Conservation (phyloP, 1,140 invertebrate genomes). For the Bathynomus jamesi region DNA sequence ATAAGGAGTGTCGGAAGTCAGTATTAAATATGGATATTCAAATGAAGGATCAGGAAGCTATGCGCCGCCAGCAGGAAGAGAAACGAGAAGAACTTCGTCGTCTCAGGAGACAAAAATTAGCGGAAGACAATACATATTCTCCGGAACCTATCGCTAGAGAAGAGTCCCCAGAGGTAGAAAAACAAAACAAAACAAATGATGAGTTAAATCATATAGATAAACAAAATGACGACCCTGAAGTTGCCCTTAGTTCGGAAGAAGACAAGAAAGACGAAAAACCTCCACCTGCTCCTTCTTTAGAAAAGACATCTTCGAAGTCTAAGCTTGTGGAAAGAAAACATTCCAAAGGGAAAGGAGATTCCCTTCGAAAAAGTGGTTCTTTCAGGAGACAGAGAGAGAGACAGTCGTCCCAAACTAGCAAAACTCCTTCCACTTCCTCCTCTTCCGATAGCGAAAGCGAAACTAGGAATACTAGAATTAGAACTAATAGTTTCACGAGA, state of each 20-base stretch:
- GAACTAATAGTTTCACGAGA: slow-evolving; percentile 12
- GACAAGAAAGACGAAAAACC: slow-evolving; percentile 10
- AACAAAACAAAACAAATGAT: background rate
- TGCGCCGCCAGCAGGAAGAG: slow-evolving; percentile 33
- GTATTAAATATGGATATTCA: slow-evolving; percentile 33
- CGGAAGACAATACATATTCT: slow-evolving; percentile 11
- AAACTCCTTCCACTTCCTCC: slow-evolving; percentile 21
- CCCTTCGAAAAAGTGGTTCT: slow-evolving; percentile 28
- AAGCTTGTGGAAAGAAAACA: slow-evolving; percentile 32
- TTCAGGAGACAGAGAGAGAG: slow-evolving; percentile 21
- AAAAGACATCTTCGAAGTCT: slow-evolving; percentile 25
- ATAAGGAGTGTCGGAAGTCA: slow-evolving; percentile 34
- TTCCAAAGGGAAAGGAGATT: slow-evolving; percentile 34
- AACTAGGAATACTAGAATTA: slow-evolving; percentile 11
- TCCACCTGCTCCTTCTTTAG: slow-evolving; percentile 21
- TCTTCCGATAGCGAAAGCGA: slow-evolving; percentile 29
- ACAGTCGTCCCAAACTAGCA: slow-evolving; percentile 22
- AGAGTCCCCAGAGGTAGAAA: background rate
- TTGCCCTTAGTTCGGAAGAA: slow-evolving; percentile 8
- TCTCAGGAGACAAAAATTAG: slow-evolving; percentile 21
- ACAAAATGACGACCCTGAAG: slow-evolving; percentile 10
- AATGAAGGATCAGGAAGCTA: slow-evolving; percentile 21
- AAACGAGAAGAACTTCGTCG: slow-evolving; percentile 33
- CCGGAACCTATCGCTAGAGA: background rate
- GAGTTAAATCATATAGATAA: background rate